These are phyloP conservation scores for Nymphalis polychloros DNA, from an alignment of 2,888 invertebrate genomes.

Conservation along the genomic window DNA sequence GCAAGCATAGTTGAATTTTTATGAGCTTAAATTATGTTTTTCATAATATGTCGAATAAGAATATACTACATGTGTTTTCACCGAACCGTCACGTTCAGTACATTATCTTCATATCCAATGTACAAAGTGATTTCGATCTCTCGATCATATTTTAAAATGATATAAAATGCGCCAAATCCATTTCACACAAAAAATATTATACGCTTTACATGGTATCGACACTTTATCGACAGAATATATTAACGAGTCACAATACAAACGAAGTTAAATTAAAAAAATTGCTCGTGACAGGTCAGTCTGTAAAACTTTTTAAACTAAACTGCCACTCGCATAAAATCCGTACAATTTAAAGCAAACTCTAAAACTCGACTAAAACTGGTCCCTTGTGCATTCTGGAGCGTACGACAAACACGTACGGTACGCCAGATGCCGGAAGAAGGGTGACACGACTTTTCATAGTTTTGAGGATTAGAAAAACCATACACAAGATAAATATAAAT, in stretches of 20 bases:
- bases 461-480: not conserved
- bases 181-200: not conserved
- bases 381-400: slow-evolving; percentile 19
- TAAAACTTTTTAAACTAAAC: slow-evolving; percentile 9
- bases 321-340: slow-evolving; percentile 11
- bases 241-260: not conserved
- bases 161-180: not conserved
- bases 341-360: slow-evolving; percentile 14
- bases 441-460: not conserved
- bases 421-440: slow-evolving; percentile 12
- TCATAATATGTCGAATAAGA: too few relatives aligned
- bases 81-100: not conserved
- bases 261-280: slow-evolving; percentile 9
- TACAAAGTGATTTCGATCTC: too few relatives aligned
- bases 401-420: slow-evolving; percentile 13
- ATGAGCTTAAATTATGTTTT: too few relatives aligned
- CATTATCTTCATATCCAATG: not conserved
- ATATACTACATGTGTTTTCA: too few relatives aligned
- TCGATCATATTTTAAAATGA: too few relatives aligned
- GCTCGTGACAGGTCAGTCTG: slow-evolving; percentile 9
- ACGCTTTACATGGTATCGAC: not conserved
- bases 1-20: too few relatives aligned
- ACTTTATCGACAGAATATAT: not conserved
- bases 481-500: too few relatives aligned
- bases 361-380: slow-evolving; percentile 11